A percentile compares a stretch with the other conserved stretches of the same genome.
Evolutionary conservation across 2,888 invertebrate species (phyloP).

Genomic region (Matsumyia berberina): DNA sequence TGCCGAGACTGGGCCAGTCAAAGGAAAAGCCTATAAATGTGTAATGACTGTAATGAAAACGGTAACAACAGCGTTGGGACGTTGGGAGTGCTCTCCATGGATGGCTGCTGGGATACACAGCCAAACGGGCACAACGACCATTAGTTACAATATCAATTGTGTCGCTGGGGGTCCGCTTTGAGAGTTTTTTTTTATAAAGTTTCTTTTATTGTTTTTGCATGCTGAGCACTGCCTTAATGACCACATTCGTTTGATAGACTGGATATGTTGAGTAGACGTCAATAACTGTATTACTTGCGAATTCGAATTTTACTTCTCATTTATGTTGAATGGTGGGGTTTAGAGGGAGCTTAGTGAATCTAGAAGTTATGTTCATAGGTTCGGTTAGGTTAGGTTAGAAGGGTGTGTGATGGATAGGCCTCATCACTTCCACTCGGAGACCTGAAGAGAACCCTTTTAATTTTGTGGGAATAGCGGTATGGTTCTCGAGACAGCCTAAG

Average conservation of each 20-base stretch:
- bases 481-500: no score
- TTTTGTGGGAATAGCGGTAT: no score
- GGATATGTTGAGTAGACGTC: conserved; percentile 65
- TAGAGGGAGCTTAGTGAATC: no score
- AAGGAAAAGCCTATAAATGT: conserved; percentile 69
- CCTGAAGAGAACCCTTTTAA: no score
- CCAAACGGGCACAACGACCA: conserved; percentile 27
- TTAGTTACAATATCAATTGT: conserved; percentile 66
- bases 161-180: conserved; percentile 58
- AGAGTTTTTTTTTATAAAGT: conserved; percentile 32
- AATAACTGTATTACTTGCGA: conserved; percentile 69
- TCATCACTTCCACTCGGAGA: no score
- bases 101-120: conserved; percentile 43
- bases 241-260: conserved; percentile 60
- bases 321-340: conserved; percentile 29
- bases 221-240: conserved; percentile 54
- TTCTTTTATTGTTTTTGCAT: conserved; percentile 70
- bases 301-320: conserved; percentile 60
- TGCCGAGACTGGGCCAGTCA: conserved; percentile 26
- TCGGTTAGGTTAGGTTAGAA: no score
- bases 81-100: conserved; percentile 66
- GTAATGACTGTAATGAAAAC: conserved; percentile 74
- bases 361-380: no score
- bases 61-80: conserved; percentile 60
- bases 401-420: no score